A percentile compares a stretch with the other conserved stretches of the same genome.
phyloP scores from a whole-genome alignment of 2,797 vertebrate genomes.

The Phrynocephalus forsythii region DNA sequence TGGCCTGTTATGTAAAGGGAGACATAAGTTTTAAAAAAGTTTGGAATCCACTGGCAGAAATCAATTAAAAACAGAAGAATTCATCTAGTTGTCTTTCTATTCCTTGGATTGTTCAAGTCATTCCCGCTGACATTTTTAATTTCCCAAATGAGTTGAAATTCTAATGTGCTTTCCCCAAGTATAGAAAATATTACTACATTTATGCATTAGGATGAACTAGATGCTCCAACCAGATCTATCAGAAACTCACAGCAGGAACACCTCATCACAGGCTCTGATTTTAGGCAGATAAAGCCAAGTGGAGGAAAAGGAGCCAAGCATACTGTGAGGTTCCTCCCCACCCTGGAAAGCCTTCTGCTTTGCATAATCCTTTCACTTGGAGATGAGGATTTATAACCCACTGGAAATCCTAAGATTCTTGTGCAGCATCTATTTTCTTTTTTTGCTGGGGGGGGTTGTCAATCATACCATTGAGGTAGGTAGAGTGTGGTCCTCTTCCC shows the following conservation, averaged over 20 bases:
- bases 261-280: neutral
- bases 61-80: too few species aligned
- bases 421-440: neutral
- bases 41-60: too few species aligned
- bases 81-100: too few species aligned
- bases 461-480: slow-evolving; percentile 47
- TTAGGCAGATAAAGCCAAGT: neutral
- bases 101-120: too few species aligned
- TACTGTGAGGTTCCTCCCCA: too few species aligned
- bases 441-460: slow-evolving; percentile 34
- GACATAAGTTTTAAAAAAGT: too few species aligned
- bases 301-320: too few species aligned
- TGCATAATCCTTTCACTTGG: neutral
- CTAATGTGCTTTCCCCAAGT: neutral
- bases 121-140: too few species aligned
- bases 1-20: too few species aligned
- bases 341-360: too few species aligned
- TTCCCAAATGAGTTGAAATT: neutral
- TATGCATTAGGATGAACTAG: neutral
- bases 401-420: neutral
- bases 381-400: neutral
- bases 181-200: neutral
- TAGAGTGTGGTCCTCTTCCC: slow-evolving; percentile 12
- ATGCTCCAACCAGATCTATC: neutral
- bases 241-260: neutral